These are phyloP conservation scores for Poeciliopsis occidentalis DNA, from an alignment of 2,113 vertebrate genomes.

Conservation along the genomic window DNA sequence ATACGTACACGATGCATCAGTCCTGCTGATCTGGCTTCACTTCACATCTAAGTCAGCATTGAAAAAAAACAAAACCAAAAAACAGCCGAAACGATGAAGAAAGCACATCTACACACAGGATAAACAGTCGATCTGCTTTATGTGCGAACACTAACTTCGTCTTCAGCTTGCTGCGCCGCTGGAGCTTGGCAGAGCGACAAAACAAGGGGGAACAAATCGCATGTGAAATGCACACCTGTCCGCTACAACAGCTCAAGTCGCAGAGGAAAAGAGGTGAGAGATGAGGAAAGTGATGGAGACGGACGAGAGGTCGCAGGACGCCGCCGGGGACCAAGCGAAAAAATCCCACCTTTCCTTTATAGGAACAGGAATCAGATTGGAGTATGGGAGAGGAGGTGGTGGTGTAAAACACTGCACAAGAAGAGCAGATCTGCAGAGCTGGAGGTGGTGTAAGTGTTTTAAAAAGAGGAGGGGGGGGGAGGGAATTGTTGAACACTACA, in stretches of 20 bases:
- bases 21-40: neutral
- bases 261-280: conserved; percentile 28
- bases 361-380: neutral
- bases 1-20: neutral
- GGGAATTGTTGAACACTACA: conserved; percentile 13
- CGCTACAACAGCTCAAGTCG: conserved; percentile 33
- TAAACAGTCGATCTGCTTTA: neutral
- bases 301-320: conserved; percentile 32
- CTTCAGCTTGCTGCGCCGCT: conserved; percentile 24
- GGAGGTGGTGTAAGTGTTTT: conserved; percentile 27
- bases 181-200: conserved; percentile 58
- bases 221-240: conserved; percentile 77
- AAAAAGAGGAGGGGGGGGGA: conserved; percentile 1
- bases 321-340: conserved; percentile 1
- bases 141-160: neutral
- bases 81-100: neutral
- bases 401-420: conserved; percentile 12
- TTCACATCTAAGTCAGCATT: neutral
- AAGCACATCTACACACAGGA: neutral
- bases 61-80: neutral
- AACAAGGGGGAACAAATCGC: conserved; percentile 67
- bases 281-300: conserved; percentile 51
- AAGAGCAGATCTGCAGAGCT: conserved; percentile 24
- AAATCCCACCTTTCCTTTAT: neutral
- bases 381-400: conserved; percentile 9